These are phyloP conservation scores for Aculops lycopersici DNA, from an alignment of 1,140 invertebrate species.

Conservation along the genomic window DNA sequence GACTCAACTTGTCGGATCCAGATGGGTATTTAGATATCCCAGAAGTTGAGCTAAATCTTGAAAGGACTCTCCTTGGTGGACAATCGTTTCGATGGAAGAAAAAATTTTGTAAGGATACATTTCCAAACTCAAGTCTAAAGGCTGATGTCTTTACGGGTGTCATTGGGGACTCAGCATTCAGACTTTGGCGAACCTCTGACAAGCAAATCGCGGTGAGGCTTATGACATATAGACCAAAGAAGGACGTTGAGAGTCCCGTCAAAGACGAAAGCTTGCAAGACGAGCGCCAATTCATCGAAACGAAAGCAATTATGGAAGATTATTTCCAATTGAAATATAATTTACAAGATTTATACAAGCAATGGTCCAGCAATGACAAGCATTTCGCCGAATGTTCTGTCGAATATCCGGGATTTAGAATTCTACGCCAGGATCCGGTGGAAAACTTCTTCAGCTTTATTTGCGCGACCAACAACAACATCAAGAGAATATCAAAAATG, in stretches of 20 bases:
- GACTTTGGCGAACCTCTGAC: background rate
- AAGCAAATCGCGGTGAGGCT: too few relatives aligned
- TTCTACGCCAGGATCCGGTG: constrained; percentile 58
- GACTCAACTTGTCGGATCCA: too few relatives aligned
- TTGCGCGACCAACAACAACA: constrained; percentile 88
- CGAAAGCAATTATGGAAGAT: constrained; percentile 13
- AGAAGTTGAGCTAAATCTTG: constrained; percentile 9
- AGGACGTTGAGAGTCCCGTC: constrained; percentile 1
- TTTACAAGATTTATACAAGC: constrained; percentile 28
- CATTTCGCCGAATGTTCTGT: constrained; percentile 32
- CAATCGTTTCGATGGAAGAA: constrained; percentile 8
- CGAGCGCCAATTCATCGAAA: background rate
- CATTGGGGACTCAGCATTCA: constrained; percentile 2
- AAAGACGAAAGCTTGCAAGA: background rate
- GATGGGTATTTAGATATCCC: too few relatives aligned
- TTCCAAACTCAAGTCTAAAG: constrained; percentile 2
- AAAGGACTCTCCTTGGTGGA: constrained; percentile 5
- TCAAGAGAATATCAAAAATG: constrained; percentile 56
- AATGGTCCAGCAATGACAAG: constrained; percentile 36
- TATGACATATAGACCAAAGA: constrained; percentile 2
- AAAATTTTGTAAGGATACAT: background rate
- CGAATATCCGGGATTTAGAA: constrained; percentile 45
- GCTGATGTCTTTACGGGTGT: background rate
- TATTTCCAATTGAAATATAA: constrained; percentile 23
- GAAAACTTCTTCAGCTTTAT: constrained; percentile 87